phyloP scores from a whole-genome alignment of 1,140 invertebrate species.

The Meloidogyne hapla region DNA sequence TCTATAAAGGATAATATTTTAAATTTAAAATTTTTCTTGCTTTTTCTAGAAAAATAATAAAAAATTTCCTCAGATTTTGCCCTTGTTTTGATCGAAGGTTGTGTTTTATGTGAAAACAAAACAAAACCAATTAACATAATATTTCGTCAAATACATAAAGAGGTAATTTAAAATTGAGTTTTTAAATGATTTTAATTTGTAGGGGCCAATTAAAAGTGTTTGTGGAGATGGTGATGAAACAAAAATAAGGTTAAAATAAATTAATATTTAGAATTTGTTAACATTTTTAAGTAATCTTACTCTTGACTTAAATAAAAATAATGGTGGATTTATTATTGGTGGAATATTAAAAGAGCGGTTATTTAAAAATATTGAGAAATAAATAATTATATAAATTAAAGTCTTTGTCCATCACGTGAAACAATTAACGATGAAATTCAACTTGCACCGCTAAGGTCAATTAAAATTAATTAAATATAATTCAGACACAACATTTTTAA shows the following conservation, averaged over 20 bases:
- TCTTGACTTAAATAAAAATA: background rate
- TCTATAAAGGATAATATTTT: too few relatives aligned
- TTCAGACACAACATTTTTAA: too few relatives aligned
- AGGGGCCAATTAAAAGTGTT: background rate
- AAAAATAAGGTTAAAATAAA: background rate
- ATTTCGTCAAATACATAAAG: background rate
- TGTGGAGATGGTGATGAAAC: background rate
- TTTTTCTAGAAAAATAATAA: too few relatives aligned
- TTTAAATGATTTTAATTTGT: background rate
- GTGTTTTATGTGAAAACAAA: slow-evolving; percentile 1
- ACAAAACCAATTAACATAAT: background rate
- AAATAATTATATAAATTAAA: background rate
- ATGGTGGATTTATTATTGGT: background rate
- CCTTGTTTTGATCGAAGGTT: background rate
- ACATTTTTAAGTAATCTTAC: background rate
- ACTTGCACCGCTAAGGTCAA: background rate
- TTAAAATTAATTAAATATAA: too few relatives aligned
- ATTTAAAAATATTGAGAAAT: background rate
- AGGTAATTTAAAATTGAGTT: background rate
- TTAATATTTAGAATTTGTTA: background rate
- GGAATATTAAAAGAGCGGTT: background rate
- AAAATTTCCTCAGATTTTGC: background rate
- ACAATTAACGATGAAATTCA: background rate
- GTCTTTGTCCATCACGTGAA: background rate
- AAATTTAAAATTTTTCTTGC: too few relatives aligned